These are phyloP conservation scores for Calliphora vicina DNA, from an alignment of 1,140 invertebrate species.

Conservation along the genomic window DNA sequence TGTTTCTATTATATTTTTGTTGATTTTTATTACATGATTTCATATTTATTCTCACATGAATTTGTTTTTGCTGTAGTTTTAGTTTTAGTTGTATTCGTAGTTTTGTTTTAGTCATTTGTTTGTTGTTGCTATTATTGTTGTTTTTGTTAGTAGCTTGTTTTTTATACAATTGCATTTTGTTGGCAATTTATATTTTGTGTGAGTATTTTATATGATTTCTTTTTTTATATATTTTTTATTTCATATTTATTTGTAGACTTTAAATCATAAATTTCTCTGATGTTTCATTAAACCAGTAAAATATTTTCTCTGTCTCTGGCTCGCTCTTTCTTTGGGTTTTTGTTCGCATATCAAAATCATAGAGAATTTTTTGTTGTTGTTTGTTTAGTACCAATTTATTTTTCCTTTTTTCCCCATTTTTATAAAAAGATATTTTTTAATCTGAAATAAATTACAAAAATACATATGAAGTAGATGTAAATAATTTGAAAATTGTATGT, in stretches of 20 bases:
- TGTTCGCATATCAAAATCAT: neutral
- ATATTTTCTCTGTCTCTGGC: neutral
- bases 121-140: neutral
- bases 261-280: neutral
- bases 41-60: slow-evolving; percentile 26
- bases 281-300: slow-evolving; percentile 6
- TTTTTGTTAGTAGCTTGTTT: neutral
- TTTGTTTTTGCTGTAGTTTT: neutral
- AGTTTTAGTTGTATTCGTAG: slow-evolving; percentile 8
- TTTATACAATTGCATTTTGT: slow-evolving; percentile 16
- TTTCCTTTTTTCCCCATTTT: neutral
- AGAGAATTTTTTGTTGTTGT: neutral
- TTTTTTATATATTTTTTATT: neutral
- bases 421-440: neutral
- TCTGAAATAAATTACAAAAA: neutral
- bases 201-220: neutral
- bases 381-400: neutral
- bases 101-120: slow-evolving; percentile 19
- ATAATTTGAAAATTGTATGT: neutral
- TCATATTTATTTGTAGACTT: neutral
- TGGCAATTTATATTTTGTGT: slow-evolving; percentile 11
- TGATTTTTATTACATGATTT: slow-evolving; percentile 29
- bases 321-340: neutral
- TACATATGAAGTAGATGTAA: neutral
- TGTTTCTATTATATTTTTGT: no score